A percentile compares a stretch with the other conserved stretches of the same genome.
phyloP scores from a whole-genome alignment of 2,888 invertebrate genomes.

The Zhengitettix transpicula region DNA sequence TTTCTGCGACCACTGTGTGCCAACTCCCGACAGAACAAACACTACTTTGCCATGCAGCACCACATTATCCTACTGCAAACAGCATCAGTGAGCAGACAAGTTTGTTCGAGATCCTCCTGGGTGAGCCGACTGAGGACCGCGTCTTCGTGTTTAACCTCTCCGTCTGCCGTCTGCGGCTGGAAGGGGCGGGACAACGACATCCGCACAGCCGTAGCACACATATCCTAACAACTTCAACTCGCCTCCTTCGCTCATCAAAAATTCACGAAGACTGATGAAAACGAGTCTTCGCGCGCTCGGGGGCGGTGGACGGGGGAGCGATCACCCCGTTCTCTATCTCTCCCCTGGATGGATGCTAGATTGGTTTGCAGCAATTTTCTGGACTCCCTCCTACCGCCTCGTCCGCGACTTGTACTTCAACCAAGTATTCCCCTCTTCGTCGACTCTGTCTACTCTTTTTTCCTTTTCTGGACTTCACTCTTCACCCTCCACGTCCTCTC shows the following conservation, averaged over 20 bases:
- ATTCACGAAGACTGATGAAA: slow-evolving; percentile 16
- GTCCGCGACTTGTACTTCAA: not conserved
- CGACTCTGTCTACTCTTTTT: not conserved
- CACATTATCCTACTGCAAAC: not conserved
- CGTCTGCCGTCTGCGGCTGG: not conserved
- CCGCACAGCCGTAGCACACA: not conserved
- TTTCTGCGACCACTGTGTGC: not conserved
- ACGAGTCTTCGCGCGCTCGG: slow-evolving; percentile 13
- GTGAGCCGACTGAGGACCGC: not conserved
- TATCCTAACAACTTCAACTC: slow-evolving; percentile 10
- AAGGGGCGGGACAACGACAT: not conserved
- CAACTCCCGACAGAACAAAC: not conserved
- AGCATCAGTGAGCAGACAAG: not conserved
- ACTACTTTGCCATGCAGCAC: not conserved
- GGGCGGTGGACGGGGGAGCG: slow-evolving; percentile 1
- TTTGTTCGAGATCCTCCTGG: not conserved
- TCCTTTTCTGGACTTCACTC: not conserved
- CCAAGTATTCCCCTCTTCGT: not conserved
- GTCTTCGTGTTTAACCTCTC: slow-evolving; percentile 1
- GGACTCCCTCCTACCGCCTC: not conserved
- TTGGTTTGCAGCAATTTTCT: slow-evolving; percentile 14
- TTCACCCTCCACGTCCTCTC: not conserved
- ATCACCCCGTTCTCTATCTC: slow-evolving; percentile 1
- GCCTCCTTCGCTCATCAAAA: slow-evolving; percentile 14
- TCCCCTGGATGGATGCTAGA: slow-evolving; percentile 12